These are phyloP conservation scores for Axea sp. DNA, from an alignment of 2,888 invertebrate genomes.

Conservation along the genomic window DNA sequence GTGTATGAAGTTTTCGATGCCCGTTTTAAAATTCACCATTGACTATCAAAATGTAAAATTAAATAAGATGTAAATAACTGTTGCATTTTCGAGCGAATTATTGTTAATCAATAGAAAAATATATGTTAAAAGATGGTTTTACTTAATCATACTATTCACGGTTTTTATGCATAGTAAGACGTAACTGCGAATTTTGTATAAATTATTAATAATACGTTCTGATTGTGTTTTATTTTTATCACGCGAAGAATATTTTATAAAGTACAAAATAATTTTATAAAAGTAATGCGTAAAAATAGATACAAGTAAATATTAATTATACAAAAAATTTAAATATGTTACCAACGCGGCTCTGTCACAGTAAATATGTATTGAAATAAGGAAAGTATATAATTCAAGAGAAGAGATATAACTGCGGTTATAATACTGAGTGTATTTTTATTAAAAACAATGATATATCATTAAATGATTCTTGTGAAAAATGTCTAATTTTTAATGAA, in stretches of 20 bases:
- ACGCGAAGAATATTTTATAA: conserved; percentile 28
- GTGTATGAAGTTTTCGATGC: conserved; percentile 4
- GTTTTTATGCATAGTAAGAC: conserved; percentile 1
- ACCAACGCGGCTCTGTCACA: conserved; percentile 20
- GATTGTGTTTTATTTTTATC: conserved; percentile 18
- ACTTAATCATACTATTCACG: not conserved
- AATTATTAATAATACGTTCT: conserved; percentile 14
- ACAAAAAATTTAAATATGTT: conserved; percentile 36
- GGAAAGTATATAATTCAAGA: conserved; percentile 19
- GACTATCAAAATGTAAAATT: not conserved
- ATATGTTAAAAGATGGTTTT: not conserved
- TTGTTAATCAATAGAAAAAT: conserved; percentile 2
- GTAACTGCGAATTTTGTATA: conserved; percentile 17
- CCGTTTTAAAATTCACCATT: conserved; percentile 1
- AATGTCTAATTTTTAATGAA: conserved; percentile 45
- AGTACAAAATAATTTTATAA: conserved; percentile 47
- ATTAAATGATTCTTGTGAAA: conserved; percentile 37
- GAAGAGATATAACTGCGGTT: conserved; percentile 34
- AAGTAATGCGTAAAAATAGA: conserved; percentile 11
- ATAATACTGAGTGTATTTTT: conserved; percentile 42
- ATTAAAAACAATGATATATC: conserved; percentile 38
- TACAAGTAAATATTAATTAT: conserved; percentile 22
- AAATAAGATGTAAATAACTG: no score
- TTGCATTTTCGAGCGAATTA: conserved; percentile 12
- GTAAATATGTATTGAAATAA: conserved; percentile 25